Percentiles rank a stretch among this genome's conserved stretches.
Evolutionary conservation across 2,797 vertebrate species (phyloP).

Genomic region (Trichosurus vulpecula): DNA sequence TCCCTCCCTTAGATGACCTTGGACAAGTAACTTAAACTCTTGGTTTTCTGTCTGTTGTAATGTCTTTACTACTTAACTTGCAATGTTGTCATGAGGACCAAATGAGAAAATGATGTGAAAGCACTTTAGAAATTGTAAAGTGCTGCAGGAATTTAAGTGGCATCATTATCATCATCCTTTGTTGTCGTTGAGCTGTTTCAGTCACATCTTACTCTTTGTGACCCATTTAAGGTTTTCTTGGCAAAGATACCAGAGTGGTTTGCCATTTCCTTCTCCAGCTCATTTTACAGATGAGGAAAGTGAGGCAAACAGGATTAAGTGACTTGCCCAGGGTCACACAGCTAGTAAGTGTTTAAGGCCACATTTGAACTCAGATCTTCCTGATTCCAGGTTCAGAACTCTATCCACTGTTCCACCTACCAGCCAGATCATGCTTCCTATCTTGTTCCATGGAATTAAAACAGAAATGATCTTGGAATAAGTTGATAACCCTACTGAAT

Average conservation of each 20-base stretch:
- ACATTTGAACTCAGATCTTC: neutral
- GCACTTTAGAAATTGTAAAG: neutral
- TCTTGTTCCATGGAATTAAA: neutral
- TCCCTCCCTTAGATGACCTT: neutral
- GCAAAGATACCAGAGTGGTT: neutral
- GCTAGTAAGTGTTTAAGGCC: neutral
- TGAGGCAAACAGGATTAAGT: neutral
- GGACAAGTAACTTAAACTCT: neutral
- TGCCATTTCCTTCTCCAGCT: neutral
- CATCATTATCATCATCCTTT: neutral
- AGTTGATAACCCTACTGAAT: neutral
- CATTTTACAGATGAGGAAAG: neutral
- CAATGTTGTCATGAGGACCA: neutral
- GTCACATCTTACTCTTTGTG: neutral
- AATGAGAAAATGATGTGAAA: neutral
- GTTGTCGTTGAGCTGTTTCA: neutral
- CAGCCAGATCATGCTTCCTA: neutral
- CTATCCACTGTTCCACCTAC: too few relatives aligned
- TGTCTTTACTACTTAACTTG: neutral
- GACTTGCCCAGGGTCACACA: neutral
- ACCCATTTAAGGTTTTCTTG: neutral
- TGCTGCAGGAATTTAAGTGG: neutral
- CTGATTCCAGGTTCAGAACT: neutral
- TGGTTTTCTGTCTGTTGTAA: neutral
- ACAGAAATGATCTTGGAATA: neutral